These are phyloP conservation scores for Athalia rosae DNA, from an alignment of 2,888 invertebrate species.

Conservation along the genomic window DNA sequence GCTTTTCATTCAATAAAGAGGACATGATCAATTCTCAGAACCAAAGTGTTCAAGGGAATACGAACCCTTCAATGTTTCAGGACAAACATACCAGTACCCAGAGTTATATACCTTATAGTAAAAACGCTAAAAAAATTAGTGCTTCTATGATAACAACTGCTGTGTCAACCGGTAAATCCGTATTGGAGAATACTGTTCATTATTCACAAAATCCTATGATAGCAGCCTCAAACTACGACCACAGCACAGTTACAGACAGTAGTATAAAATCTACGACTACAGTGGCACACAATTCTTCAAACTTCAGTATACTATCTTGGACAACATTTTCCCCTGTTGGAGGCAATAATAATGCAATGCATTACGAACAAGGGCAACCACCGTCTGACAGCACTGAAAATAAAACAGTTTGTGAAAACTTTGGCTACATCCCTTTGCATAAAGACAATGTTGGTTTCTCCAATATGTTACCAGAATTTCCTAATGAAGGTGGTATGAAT, in stretches of 20 bases:
- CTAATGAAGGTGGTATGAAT: slow-evolving; percentile 53
- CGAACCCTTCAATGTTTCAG: slow-evolving; percentile 55
- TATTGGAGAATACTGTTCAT: slow-evolving; percentile 20
- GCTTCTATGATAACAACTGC: slow-evolving; percentile 32
- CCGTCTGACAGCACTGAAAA: slow-evolving; percentile 51
- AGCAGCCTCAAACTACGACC: slow-evolving; percentile 64
- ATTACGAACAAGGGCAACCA: slow-evolving; percentile 56
- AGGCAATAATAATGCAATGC: slow-evolving; percentile 53
- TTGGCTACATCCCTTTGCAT: slow-evolving; percentile 64
- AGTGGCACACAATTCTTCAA: slow-evolving; percentile 70
- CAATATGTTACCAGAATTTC: slow-evolving; percentile 53
- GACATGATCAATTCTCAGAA: slow-evolving; percentile 26
- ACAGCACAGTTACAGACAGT: slow-evolving; percentile 61
- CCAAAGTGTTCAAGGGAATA: slow-evolving; percentile 36
- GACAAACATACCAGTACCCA: slow-evolving; percentile 60
- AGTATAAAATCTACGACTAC: slow-evolving; percentile 65
- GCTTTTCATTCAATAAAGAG: slow-evolving; percentile 30
- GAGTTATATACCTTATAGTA: slow-evolving; percentile 58
- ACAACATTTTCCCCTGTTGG: slow-evolving; percentile 68
- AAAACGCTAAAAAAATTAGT: slow-evolving; percentile 58
- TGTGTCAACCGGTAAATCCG: slow-evolving; percentile 19
- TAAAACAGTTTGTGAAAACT: slow-evolving; percentile 67
- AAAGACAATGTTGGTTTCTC: slow-evolving; percentile 62
- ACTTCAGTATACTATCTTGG: slow-evolving; percentile 72
- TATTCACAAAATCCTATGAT: slow-evolving; percentile 37